phyloP scores from a whole-genome alignment of 2,888 invertebrate species.

The Standfussiana lucernea region DNA sequence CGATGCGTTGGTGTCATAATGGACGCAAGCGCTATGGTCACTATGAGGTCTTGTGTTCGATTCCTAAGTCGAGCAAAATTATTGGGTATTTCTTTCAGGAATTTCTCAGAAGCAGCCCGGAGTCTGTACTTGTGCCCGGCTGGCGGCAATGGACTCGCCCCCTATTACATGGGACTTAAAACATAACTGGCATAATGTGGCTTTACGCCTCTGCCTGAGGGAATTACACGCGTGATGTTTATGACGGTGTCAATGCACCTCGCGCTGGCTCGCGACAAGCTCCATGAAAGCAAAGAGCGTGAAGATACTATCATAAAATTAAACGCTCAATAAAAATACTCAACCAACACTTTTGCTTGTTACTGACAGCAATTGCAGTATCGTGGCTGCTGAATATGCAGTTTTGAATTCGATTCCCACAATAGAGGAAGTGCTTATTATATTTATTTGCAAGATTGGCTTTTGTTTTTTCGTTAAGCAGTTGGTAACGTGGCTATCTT shows the following conservation, averaged over 20 bases:
- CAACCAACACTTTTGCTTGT: not conserved
- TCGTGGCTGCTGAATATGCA: not conserved
- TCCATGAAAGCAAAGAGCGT: conserved; percentile 26
- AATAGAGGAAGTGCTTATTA: not conserved
- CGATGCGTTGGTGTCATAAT: not conserved
- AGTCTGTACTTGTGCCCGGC: not conserved
- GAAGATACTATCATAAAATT: conserved; percentile 43
- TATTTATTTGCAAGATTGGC: not conserved
- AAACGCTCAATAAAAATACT: conserved; percentile 27
- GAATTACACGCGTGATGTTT: not conserved
- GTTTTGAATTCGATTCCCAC: conserved; percentile 9
- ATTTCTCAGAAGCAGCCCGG: not conserved
- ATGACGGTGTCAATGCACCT: conserved; percentile 37
- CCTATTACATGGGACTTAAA: not conserved
- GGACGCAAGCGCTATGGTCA: not conserved
- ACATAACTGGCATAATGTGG: not conserved
- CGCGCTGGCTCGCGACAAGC: conserved; percentile 3
- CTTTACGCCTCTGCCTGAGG: not conserved
- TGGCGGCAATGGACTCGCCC: not conserved
- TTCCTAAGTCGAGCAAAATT: not conserved
- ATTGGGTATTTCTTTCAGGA: not conserved
- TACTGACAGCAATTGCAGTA: not conserved
- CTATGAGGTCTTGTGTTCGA: not conserved
- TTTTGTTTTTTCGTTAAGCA: not conserved
- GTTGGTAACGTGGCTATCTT: not conserved